Base-by-base conservation (phyloP, 2,888 invertebrate species). In the Drosophila kokeensis region DNA sequence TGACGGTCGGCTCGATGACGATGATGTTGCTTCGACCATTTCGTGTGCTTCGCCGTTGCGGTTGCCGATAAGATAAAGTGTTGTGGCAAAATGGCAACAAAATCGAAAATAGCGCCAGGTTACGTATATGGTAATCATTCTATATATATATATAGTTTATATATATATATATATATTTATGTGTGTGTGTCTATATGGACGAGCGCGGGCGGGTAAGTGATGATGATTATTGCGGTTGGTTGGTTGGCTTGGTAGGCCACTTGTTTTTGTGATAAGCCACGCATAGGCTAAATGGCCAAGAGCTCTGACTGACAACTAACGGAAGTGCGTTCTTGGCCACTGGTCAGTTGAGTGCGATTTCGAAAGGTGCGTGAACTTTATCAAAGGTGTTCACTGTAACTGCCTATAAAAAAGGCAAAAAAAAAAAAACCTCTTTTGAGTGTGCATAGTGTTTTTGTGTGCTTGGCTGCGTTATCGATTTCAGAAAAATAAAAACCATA, bases 61-160 rank as follows among this genome's bases (percentile, higher is more conserved):
- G 76, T 80, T 62, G 66, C 63, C 78, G 85, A 85, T 85, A 87
- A 85, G 85, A 85, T 85, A 89, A 85, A 72, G 55, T 72, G 55
- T 72, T 69, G 71, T 68, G 53, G 73, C 87, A 74, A 75, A 88
- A 84, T 58, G 73, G 69, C 67, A 82, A 75, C 69, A 71, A 84
- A 87, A 86, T 88, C 86, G 87, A 90, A 88, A 83, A 81, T 86
- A 82, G 80, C 81, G 54, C 52, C 73, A 73, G 71, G 73, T 80
- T 80, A 79, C 81, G 77, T 82, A 62, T 89, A 87, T 88, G 81
- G 75, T 78, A 83, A 84, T 89, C 65, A 74, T 73, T 76, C 73
- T 38, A 32, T 40, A 36, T 50, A 45, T 29, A 30, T 15, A 38
- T 32, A 30, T n/a, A n/a, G 2, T 2, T 24, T 2, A n/a, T n/a